Percentiles rank a stretch among this genome's conserved stretches.
Evolutionary conservation across 2,113 vertebrate genomes (phyloP).

Genomic region (Gasterosteus nipponicus): DNA sequence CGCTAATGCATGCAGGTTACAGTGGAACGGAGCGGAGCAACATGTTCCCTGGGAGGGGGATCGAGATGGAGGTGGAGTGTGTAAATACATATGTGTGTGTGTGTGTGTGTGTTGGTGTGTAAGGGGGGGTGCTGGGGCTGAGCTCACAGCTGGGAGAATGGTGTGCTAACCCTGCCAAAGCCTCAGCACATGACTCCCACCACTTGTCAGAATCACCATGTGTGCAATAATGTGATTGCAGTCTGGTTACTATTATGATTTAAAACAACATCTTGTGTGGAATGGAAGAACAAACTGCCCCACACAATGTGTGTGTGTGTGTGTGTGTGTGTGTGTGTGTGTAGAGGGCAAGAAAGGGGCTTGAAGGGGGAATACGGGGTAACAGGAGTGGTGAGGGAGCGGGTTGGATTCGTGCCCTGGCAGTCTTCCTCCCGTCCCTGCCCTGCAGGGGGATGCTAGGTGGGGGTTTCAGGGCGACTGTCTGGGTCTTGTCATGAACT

Average conservation of each 20-base stretch:
- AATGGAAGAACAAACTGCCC: constrained; percentile 88
- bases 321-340: constrained; percentile 21
- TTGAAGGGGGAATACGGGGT: constrained; percentile 38
- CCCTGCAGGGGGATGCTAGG: constrained; percentile 62
- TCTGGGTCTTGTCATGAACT: constrained; percentile 76
- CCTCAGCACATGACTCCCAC: constrained; percentile 95
- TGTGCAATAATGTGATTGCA: constrained; percentile 98
- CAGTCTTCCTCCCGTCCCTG: constrained; percentile 43
- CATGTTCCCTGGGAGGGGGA: constrained; percentile 56
- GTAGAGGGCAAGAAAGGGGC: constrained; percentile 32
- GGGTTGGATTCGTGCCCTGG: constrained; percentile 69
- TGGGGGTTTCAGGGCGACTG: constrained; percentile 66
- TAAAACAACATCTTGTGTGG: constrained; percentile 96
- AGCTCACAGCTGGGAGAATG: constrained; percentile 95
- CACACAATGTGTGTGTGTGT: constrained; percentile 74
- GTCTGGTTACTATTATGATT: constrained; percentile 99
- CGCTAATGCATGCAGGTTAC: constrained; percentile 70
- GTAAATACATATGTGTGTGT: constrained; percentile 18
- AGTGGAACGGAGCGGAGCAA: constrained; percentile 63
- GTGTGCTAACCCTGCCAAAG: constrained; percentile 90
- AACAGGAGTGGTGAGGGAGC: constrained; percentile 61
- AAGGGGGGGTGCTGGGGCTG: constrained; percentile 71
- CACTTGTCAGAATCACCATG: constrained; percentile 94
- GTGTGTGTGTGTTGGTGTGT: constrained; percentile 14
- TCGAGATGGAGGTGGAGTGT: constrained; percentile 35